phyloP scores from a whole-genome alignment of 2,888 invertebrate species.

The Hirtodrosophila duncani region DNA sequence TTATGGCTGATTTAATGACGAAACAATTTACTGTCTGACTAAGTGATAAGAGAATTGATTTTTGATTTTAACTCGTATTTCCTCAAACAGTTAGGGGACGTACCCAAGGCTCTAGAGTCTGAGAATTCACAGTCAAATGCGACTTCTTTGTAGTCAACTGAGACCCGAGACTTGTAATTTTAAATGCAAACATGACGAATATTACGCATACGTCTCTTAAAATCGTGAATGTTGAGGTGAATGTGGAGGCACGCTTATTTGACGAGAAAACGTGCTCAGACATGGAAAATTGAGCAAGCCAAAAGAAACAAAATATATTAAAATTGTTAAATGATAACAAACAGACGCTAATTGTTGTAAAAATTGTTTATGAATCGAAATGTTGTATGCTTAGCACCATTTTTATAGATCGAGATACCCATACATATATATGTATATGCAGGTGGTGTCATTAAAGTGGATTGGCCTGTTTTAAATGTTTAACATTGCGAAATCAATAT shows the following conservation, averaged over 20 bases:
- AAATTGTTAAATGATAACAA: neutral
- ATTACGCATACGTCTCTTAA: constrained; percentile 41
- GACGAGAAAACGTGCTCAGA: constrained; percentile 46
- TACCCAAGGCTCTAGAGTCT: constrained; percentile 5
- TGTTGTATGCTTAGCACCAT: neutral
- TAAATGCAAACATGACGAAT: neutral
- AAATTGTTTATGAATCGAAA: constrained; percentile 25
- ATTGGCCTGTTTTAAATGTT: constrained; percentile 17
- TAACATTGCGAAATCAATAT: constrained; percentile 15
- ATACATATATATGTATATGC: neutral
- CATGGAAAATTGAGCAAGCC: constrained; percentile 30
- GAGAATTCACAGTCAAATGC: constrained; percentile 14
- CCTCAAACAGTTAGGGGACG: constrained; percentile 1
- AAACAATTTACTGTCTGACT: constrained; percentile 41
- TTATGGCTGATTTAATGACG: constrained; percentile 43
- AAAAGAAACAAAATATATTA: constrained; percentile 15
- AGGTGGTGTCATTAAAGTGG: neutral
- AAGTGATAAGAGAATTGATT: constrained; percentile 22
- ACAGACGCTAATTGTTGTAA: constrained; percentile 43
- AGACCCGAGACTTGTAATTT: too few relatives aligned
- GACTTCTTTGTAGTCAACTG: too few relatives aligned
- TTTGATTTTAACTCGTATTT: too few relatives aligned
- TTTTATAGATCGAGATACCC: neutral
- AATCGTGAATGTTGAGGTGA: constrained; percentile 12
- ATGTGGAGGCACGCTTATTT: constrained; percentile 46